phyloP scores from a whole-genome alignment of 2,797 vertebrate genomes.

The Lepidocolaptes lacrymiger region DNA sequence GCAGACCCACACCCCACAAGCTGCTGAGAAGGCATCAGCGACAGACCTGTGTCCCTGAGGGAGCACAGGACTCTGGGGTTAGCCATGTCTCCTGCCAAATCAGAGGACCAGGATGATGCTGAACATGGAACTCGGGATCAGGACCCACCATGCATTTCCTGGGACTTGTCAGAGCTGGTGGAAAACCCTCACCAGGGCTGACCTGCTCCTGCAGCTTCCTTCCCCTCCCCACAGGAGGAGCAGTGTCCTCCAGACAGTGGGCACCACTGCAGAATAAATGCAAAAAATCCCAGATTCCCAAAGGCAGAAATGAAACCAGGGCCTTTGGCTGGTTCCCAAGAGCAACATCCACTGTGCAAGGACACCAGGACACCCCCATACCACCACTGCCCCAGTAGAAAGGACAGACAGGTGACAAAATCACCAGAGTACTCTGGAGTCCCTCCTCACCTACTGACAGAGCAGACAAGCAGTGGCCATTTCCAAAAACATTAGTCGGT shows the following conservation, averaged over 20 bases:
- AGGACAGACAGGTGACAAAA: neutral
- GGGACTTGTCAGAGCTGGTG: neutral
- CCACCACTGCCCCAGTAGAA: neutral
- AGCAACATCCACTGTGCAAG: neutral
- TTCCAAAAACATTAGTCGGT: neutral
- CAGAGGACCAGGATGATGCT: neutral
- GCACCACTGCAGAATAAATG: fast-evolving
- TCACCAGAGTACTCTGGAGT: neutral
- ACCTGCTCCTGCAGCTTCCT: neutral
- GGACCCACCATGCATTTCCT: fast-evolving
- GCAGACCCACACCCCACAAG: neutral
- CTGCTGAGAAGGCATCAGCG: neutral
- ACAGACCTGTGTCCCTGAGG: neutral
- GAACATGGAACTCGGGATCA: neutral
- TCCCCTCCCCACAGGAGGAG: neutral
- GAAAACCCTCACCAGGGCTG: neutral
- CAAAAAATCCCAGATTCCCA: neutral
- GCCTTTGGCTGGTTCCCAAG: neutral
- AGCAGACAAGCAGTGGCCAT: neutral
- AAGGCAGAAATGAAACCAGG: neutral
- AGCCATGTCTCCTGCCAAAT: fast-evolving
- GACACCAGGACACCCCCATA: neutral
- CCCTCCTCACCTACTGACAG: neutral
- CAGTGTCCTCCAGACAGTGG: neutral
- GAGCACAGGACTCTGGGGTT: neutral